phyloP scores from a whole-genome alignment of 2,888 invertebrate genomes.

The Aspidapion aeneum region DNA sequence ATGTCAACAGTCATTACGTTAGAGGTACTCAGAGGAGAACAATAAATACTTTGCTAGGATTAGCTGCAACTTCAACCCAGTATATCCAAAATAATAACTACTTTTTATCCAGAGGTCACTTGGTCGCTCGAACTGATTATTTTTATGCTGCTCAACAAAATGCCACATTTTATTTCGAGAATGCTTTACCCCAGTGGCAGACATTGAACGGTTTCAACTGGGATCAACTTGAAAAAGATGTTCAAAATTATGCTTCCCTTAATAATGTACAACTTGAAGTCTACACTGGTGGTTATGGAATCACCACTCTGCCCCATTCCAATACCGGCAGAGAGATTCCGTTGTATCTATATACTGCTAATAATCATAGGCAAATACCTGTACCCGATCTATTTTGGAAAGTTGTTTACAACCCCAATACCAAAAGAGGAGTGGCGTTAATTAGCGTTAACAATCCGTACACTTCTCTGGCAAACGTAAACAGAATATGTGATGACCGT shows the following conservation, averaged over 20 bases:
- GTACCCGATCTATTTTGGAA: constrained; percentile 59
- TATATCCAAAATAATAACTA: constrained; percentile 49
- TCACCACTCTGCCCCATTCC: constrained; percentile 55
- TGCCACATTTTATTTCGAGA: constrained; percentile 61
- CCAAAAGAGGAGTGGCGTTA: constrained; percentile 55
- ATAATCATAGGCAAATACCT: constrained; percentile 44
- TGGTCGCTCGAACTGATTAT: constrained; percentile 60
- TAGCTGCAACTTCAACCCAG: constrained; percentile 34
- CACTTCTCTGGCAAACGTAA: constrained; percentile 26
- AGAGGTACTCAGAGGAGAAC: constrained; percentile 34
- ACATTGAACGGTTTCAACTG: constrained; percentile 58
- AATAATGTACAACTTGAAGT: constrained; percentile 37
- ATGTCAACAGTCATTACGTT: constrained; percentile 40
- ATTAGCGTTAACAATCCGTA: constrained; percentile 63
- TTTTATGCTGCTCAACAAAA: constrained; percentile 58
- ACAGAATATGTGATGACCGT: constrained; percentile 45
- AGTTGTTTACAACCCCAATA: constrained; percentile 54
- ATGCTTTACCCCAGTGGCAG: constrained; percentile 67
- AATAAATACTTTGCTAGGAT: constrained; percentile 35
- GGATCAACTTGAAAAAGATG: constrained; percentile 50
- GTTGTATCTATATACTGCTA: constrained; percentile 38
- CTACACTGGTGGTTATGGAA: constrained; percentile 58
- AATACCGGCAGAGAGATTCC: constrained; percentile 32
- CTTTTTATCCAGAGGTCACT: constrained; percentile 58
- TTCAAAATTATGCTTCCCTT: constrained; percentile 47